phyloP scores from a whole-genome alignment of 2,888 invertebrate species.

The Noctua pronuba region DNA sequence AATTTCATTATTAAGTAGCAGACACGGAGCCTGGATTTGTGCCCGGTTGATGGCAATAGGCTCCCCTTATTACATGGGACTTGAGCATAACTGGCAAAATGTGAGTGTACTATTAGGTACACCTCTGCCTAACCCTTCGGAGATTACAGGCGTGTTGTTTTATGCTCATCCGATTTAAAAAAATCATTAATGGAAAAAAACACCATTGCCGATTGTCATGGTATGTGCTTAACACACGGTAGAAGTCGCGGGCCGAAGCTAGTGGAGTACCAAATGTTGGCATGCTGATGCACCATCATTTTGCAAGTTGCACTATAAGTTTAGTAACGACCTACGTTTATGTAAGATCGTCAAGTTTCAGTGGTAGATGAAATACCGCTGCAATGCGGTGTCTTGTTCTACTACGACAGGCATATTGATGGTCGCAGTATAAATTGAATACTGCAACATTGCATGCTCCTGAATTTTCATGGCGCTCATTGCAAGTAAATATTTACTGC shows the following conservation, averaged over 20 bases:
- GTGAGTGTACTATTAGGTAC: background rate
- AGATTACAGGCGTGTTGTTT: background rate
- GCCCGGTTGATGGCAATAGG: background rate
- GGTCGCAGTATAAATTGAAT: background rate
- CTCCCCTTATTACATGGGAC: background rate
- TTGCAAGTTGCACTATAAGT: background rate
- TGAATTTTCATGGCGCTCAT: background rate
- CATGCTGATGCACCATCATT: background rate
- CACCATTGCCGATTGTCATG: background rate
- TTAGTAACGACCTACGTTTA: background rate
- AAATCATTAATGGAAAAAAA: background rate
- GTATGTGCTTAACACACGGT: background rate
- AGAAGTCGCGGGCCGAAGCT: background rate
- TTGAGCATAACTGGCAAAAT: background rate
- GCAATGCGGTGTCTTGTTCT: conserved; percentile 23
- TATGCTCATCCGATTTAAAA: background rate
- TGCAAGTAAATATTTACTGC: background rate
- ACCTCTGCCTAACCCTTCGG: background rate
- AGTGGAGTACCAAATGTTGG: background rate
- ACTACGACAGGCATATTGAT: background rate
- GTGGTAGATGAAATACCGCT: conserved; percentile 7
- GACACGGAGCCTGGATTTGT: background rate
- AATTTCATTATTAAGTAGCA: no score
- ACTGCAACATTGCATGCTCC: background rate
- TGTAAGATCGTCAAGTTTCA: background rate